Percentiles rank a stretch among this genome's conserved stretches.
phyloP scores from a whole-genome alignment of 2,113 vertebrate genomes.

The Mixornis gularis region DNA sequence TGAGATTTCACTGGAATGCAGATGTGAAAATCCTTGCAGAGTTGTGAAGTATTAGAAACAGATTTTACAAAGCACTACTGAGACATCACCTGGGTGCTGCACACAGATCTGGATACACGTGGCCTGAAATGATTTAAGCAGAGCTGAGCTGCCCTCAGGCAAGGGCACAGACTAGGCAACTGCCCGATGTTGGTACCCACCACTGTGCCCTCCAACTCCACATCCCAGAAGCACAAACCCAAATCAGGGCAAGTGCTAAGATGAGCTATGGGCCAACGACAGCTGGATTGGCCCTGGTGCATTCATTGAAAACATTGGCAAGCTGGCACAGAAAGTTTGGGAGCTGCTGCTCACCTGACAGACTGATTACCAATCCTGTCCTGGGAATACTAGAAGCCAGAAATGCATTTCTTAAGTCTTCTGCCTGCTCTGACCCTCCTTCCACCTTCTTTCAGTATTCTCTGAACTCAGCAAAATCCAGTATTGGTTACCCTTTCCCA shows the following conservation, averaged over 20 bases:
- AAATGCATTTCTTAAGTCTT: background rate
- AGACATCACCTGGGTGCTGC: constrained; percentile 9
- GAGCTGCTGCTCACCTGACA: background rate
- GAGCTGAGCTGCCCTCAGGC: constrained; percentile 26
- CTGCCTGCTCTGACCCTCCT: background rate
- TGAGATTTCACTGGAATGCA: background rate
- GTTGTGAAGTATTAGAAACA: background rate
- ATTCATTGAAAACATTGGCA: background rate
- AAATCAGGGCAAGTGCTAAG: background rate
- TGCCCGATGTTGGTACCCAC: background rate
- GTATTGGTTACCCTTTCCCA: background rate
- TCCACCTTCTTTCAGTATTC: background rate
- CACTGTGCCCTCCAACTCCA: background rate
- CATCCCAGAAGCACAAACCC: background rate
- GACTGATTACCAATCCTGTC: background rate
- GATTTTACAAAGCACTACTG: constrained; percentile 8
- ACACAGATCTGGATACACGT: background rate
- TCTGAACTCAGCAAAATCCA: background rate
- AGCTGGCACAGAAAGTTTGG: background rate
- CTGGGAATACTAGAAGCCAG: background rate
- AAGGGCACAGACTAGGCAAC: background rate
- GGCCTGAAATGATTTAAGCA: background rate
- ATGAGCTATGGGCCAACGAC: background rate
- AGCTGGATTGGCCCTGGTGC: background rate
- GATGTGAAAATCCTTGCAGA: background rate